These are phyloP conservation scores for Chrysocyon brachyurus DNA, from an alignment of 2,797 vertebrate genomes.

Conservation along the genomic window DNA sequence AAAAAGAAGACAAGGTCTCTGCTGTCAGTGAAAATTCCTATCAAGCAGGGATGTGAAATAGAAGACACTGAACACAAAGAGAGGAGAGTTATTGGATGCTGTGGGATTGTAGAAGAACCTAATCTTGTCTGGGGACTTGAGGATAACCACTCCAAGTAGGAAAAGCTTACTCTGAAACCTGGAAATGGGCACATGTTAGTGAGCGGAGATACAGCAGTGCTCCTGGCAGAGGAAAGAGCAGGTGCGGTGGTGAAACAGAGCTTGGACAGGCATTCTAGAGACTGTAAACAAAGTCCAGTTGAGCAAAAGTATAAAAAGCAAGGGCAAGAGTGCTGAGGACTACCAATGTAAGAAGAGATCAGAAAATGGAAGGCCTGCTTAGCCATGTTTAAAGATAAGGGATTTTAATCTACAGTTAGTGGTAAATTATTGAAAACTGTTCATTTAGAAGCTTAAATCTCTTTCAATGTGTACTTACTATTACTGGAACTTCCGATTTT, in stretches of 20 bases:
- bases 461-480: constrained; percentile 7
- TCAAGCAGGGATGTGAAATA: background rate
- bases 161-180: background rate
- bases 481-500: constrained; percentile 32
- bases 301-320: background rate
- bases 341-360: background rate
- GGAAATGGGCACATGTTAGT: background rate
- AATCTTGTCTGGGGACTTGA: background rate
- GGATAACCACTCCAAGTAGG: background rate
- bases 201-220: background rate
- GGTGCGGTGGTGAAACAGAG: background rate
- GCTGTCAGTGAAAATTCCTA: background rate
- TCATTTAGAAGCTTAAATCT: constrained; percentile 47
- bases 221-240: background rate
- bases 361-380: background rate
- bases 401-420: constrained; percentile 6
- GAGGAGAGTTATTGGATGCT: background rate
- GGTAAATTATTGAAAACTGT: background rate
- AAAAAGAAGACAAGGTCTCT: background rate
- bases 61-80: background rate
- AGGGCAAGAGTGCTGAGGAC: background rate
- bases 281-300: background rate
- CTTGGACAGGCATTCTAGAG: background rate
- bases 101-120: background rate
- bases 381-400: background rate